Evolutionary conservation across 1,140 invertebrate species (phyloP), one percentile per base, ranked within the genome.

Genomic region (Zaprionus ghesquierei): DNA sequence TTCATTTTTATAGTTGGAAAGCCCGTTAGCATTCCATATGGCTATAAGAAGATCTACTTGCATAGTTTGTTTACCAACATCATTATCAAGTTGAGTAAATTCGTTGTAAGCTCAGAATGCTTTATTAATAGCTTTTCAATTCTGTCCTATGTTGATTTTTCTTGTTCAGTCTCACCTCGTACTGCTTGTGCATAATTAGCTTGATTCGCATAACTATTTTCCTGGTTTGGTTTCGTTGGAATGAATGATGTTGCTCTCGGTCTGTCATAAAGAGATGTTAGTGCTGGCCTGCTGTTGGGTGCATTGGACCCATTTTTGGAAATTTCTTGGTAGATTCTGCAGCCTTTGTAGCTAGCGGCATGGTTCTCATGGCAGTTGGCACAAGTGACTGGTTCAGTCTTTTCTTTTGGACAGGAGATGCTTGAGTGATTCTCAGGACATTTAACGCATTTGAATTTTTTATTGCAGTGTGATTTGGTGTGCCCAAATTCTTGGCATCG

Each of bases 401-500:
- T 58, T 10, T 31, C 29, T 63, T 78, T 78, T 0, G 31, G 27
- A 18, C 53, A 86, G 51, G 70, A 61, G 71, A 9, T 46, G 31
- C 79, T 91, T 91, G 27, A 46, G 49, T 93, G 91, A 10, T 87
- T 53, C 20, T 58, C 58, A 12, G 69, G 81, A 75, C 92, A 93
- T 76, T 92, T 92, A 3, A 92, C 90, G 58, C 92, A 92, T 25
- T 72, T 59, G n/a, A 44, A 65, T 54, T 51, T 22, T 54, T 73
- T 79, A 10, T 29, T 68, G 50, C 91, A 92, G 46, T 92, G 89
- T 3, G 60, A 53, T 71, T 91, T 89, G 8, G 90, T 90, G 54
- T 93, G 91, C 2, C 92, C 92, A 61, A 79, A 92, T 31, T 65
- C 44, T 75, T 93, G 91, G 68, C 91, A 92, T 13, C 82, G 69